Percentiles rank a stretch among this genome's conserved stretches.
These are phyloP conservation scores for Napeogenes inachia DNA, from an alignment of 2,888 invertebrate genomes.

Conservation along the genomic window DNA sequence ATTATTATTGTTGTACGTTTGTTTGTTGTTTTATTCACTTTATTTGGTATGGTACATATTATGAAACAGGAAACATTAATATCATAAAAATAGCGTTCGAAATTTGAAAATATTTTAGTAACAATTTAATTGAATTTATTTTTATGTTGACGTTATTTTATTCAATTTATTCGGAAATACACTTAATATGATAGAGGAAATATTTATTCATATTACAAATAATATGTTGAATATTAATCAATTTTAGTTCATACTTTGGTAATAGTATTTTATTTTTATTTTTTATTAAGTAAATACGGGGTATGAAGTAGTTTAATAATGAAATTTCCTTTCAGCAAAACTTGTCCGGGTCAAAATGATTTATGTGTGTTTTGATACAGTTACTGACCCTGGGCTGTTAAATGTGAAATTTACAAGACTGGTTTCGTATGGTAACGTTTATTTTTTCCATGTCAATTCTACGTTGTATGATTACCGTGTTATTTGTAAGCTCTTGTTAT, in stretches of 20 bases:
- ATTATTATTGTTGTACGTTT: neutral
- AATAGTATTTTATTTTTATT: too few relatives aligned
- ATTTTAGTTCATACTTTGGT: too few relatives aligned
- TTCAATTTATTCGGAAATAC: too few relatives aligned
- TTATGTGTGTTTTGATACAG: constrained; percentile 71
- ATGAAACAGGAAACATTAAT: too few relatives aligned
- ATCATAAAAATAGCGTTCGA: too few relatives aligned
- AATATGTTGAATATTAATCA: too few relatives aligned
- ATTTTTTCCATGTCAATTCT: constrained; percentile 4
- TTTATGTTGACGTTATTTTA: too few relatives aligned
- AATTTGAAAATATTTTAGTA: too few relatives aligned
- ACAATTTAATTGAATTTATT: too few relatives aligned
- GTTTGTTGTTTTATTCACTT: neutral
- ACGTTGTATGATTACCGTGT: neutral
- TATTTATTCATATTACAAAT: too few relatives aligned
- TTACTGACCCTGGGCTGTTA: constrained; percentile 42
- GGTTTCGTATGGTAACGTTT: constrained; percentile 1
- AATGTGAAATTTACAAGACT: constrained; percentile 23
- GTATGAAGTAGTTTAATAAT: constrained; percentile 47
- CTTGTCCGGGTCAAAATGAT: constrained; percentile 69
- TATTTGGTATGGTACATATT: neutral
- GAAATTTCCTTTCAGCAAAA: constrained; percentile 70
- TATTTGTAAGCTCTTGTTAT: constrained; percentile 2
- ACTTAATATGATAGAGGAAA: too few relatives aligned
- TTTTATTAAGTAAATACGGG: neutral